These are phyloP conservation scores for Theodoxus fluviatilis DNA, from an alignment of 2,888 invertebrate species.

Conservation along the genomic window DNA sequence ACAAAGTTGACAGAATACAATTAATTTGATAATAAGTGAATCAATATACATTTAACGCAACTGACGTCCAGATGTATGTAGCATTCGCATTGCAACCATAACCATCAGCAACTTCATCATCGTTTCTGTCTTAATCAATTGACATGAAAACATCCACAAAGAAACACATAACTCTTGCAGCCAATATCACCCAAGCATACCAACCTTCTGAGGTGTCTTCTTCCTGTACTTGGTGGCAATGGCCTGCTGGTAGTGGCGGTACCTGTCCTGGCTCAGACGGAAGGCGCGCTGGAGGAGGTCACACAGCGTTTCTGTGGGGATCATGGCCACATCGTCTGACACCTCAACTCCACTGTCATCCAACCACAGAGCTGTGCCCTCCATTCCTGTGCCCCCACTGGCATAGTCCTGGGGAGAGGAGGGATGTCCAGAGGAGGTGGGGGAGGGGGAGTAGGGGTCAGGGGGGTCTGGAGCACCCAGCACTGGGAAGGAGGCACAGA, in stretches of 20 bases:
- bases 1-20: too few species aligned
- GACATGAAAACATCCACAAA: too few species aligned
- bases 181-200: too few species aligned
- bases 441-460: slow-evolving; percentile 43
- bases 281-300: slow-evolving; percentile 52
- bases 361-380: too few species aligned
- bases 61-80: too few species aligned
- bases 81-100: too few species aligned
- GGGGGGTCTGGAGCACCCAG: slow-evolving; percentile 57
- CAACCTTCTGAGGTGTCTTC: slow-evolving; percentile 50
- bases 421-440: slow-evolving; percentile 25
- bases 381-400: too few species aligned
- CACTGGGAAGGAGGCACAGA: slow-evolving; percentile 55
- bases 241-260: slow-evolving; percentile 46
- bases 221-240: slow-evolving; percentile 42
- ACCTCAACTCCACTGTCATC: slow-evolving; percentile 50
- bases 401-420: too few species aligned
- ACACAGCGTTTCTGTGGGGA: slow-evolving; percentile 54
- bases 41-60: neutral
- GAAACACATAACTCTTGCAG: too few species aligned
- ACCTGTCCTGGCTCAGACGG: slow-evolving; percentile 42
- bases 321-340: slow-evolving; percentile 46
- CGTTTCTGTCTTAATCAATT: too few species aligned
- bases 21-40: neutral
- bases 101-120: neutral